These are phyloP conservation scores for Eulemur rufifrons DNA, from an alignment of 2,113 vertebrate species.

Conservation along the genomic window DNA sequence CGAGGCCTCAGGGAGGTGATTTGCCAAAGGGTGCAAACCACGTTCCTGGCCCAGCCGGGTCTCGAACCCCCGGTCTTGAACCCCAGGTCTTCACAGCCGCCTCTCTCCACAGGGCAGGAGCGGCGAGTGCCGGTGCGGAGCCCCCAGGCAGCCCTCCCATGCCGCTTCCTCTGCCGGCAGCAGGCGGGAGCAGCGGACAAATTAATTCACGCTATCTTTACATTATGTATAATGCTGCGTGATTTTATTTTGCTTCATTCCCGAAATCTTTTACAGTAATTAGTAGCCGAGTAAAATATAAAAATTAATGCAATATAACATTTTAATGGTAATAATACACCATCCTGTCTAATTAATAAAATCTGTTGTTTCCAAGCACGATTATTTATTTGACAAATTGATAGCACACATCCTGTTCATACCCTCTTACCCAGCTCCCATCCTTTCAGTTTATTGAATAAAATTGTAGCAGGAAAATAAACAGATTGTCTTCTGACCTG, in stretches of 20 bases:
- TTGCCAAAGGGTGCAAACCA: background rate
- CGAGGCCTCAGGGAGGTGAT: background rate
- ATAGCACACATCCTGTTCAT: slow-evolving; percentile 77
- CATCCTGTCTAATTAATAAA: slow-evolving; percentile 82
- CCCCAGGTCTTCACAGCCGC: background rate
- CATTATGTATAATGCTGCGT: slow-evolving; percentile 80
- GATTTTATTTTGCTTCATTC: slow-evolving; percentile 81
- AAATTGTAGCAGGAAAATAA: slow-evolving; percentile 68
- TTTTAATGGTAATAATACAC: slow-evolving; percentile 82
- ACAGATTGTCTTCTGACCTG: slow-evolving; percentile 72
- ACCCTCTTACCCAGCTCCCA: slow-evolving; percentile 63
- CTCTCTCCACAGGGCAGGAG: background rate
- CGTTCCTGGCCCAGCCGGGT: background rate
- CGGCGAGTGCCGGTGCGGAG: background rate
- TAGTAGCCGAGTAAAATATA: slow-evolving; percentile 79
- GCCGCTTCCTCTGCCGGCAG: background rate
- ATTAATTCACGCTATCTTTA: slow-evolving; percentile 80
- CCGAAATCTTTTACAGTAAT: slow-evolving; percentile 81
- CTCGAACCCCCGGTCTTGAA: background rate
- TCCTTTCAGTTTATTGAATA: slow-evolving; percentile 68
- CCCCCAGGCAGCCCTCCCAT: background rate
- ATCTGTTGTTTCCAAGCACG: slow-evolving; percentile 80
- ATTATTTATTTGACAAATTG: slow-evolving; percentile 82
- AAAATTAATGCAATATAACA: slow-evolving; percentile 83
- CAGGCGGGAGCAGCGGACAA: slow-evolving; percentile 25